These are phyloP conservation scores for Drosophila greeni DNA, from an alignment of 2,888 invertebrate genomes.

Conservation along the genomic window DNA sequence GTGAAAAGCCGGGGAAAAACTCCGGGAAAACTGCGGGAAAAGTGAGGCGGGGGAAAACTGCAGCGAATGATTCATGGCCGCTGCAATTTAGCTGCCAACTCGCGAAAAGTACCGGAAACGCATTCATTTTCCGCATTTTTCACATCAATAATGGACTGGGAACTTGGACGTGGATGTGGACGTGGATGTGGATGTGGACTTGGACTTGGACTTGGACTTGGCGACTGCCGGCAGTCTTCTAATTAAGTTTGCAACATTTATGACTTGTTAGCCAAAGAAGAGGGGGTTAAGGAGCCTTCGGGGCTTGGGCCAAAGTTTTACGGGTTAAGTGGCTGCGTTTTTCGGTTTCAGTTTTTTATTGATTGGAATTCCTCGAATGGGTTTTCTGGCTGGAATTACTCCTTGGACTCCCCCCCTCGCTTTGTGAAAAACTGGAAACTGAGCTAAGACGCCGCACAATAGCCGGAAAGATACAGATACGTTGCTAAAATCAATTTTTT, in stretches of 20 bases:
- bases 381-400: slow-evolving; percentile 2
- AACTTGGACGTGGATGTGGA: too few relatives aligned
- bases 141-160: slow-evolving; percentile 68
- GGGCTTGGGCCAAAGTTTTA: slow-evolving; percentile 25
- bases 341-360: slow-evolving; percentile 9
- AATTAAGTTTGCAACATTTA: slow-evolving; percentile 71
- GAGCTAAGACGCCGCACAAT: slow-evolving; percentile 42
- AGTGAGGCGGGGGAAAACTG: slow-evolving; percentile 5
- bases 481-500: too few relatives aligned
- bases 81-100: slow-evolving; percentile 71
- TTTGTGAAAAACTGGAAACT: neutral
- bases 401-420: neutral
- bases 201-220: slow-evolving; percentile 3
- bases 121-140: slow-evolving; percentile 71
- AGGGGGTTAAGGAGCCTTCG: too few relatives aligned
- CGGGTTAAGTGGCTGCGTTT: slow-evolving; percentile 25
- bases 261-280: slow-evolving; percentile 63
- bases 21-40: slow-evolving; percentile 9
- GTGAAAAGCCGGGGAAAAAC: slow-evolving; percentile 33
- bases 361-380: slow-evolving; percentile 11
- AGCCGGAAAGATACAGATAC: too few relatives aligned
- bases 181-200: neutral
- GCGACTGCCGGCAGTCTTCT: slow-evolving; percentile 48
- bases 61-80: slow-evolving; percentile 63
- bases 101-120: slow-evolving; percentile 71